phyloP scores from a whole-genome alignment of 2,888 invertebrate genomes.

The Geophilus truncorum region DNA sequence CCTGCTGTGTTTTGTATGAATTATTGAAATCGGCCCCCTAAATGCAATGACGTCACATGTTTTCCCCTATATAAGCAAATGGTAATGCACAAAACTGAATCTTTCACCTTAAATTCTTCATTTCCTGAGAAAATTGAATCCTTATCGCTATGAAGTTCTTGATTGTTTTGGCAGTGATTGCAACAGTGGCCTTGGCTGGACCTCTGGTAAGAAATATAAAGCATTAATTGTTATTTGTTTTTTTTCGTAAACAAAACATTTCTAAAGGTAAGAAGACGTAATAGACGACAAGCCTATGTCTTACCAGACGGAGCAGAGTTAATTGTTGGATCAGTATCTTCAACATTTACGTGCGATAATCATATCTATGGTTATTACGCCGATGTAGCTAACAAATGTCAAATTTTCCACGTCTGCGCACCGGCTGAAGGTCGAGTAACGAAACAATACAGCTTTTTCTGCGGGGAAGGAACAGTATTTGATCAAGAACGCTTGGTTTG shows the following conservation, averaged over 20 bases:
- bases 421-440: neutral
- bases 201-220: too few species aligned
- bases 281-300: neutral
- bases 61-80: too few species aligned
- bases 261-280: neutral
- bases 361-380: neutral
- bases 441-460: neutral
- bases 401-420: neutral
- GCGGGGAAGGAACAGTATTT: neutral
- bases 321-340: neutral
- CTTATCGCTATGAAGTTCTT: too few species aligned
- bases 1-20: too few species aligned
- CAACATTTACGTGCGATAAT: neutral
- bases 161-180: too few species aligned
- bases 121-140: too few species aligned
- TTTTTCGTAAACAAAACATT: neutral
- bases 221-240: neutral
- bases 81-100: too few species aligned
- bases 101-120: too few species aligned
- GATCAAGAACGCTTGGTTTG: neutral
- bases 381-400: neutral
- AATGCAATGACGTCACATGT: too few species aligned
- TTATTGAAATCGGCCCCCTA: too few species aligned
- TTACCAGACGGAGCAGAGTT: neutral
- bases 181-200: too few species aligned